phyloP scores from a whole-genome alignment of 2,888 invertebrate species.

The Lypha dubia region DNA sequence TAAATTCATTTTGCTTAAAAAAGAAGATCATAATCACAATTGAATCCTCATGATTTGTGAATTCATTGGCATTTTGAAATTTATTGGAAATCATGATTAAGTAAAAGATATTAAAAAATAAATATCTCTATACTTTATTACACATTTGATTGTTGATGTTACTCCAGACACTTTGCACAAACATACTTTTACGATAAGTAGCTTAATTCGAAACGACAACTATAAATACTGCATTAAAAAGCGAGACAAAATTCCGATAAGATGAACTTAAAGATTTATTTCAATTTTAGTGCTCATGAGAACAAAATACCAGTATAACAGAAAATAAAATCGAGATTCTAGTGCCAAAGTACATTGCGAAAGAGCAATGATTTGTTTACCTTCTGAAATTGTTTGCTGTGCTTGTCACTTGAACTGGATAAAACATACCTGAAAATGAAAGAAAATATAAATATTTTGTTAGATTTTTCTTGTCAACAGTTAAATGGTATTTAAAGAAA shows the following conservation, averaged over 20 bases:
- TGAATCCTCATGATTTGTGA: slow-evolving; percentile 21
- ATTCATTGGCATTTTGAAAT: background rate
- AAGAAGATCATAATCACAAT: background rate
- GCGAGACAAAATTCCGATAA: background rate
- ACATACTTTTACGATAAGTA: background rate
- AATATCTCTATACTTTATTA: slow-evolving; percentile 36
- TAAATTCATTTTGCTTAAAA: background rate
- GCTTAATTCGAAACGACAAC: slow-evolving; percentile 11
- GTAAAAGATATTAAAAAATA: slow-evolving; percentile 32
- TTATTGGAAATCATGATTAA: slow-evolving; percentile 45
- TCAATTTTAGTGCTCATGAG: background rate
- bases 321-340: background rate
- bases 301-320: background rate
- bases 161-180: background rate
- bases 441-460: background rate
- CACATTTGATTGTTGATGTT: background rate
- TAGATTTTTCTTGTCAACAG: background rate
- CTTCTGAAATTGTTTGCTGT: too few relatives aligned
- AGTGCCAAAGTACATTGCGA: too few relatives aligned
- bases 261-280: background rate
- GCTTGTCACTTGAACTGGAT: background rate
- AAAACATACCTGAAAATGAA: slow-evolving; percentile 34
- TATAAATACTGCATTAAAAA: slow-evolving; percentile 27
- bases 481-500: too few relatives aligned
- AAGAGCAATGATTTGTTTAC: too few relatives aligned